Evolutionary conservation across 2,113 vertebrate genomes (phyloP), one percentile per base, ranked within the genome.

Genomic region (Plectropomus leopardus): DNA sequence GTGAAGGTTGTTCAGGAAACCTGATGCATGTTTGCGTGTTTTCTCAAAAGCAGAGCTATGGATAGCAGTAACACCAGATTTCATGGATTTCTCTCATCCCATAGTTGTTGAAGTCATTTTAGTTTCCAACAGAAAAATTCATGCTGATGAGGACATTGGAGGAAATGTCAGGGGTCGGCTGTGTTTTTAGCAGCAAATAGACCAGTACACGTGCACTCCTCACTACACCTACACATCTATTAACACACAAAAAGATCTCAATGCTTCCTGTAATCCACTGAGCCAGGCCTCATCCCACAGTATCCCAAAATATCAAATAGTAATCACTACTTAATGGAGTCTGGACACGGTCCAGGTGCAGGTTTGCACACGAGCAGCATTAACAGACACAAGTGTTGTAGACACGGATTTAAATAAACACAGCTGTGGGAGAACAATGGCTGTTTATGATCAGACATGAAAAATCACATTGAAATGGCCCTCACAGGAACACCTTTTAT

Each of bases 381-480:
- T 53, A 65, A 63, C 47, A 71, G 57, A 79, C 59, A 66, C 36
- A 65, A 78, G 79, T 59, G 73, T 69, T 48, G 55, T 57, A 70
- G 53, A 63, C 68, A 14, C 23, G 16, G 55, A 78, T 80, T 85
- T 82, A 77, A 86, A 90, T 75, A 79, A 83, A 89, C 80, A 80
- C 86, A 88, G 71, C 76, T 86, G 85, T 80, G 71, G 73, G 40
- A 60, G 74, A 80, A 89, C 89, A 87, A 89, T 80, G 69, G 87
- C 70, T 87, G 32, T 87, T 86, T 84, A 80, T 90, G 72, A 86
- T 81, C 63, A 47, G 72, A 73, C 68, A 60, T 80, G 79, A 85
- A 81, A 76, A 80, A 72, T 80, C 53, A n/a, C 64, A 65, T 42
- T 68, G 57, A 77, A 77, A 40, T 5, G 57, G 68, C 59, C 61